Percentiles rank a stretch among this genome's conserved stretches.
Conservation (phyloP, 2,888 invertebrate species). For the Zaprionus lineosus region DNA sequence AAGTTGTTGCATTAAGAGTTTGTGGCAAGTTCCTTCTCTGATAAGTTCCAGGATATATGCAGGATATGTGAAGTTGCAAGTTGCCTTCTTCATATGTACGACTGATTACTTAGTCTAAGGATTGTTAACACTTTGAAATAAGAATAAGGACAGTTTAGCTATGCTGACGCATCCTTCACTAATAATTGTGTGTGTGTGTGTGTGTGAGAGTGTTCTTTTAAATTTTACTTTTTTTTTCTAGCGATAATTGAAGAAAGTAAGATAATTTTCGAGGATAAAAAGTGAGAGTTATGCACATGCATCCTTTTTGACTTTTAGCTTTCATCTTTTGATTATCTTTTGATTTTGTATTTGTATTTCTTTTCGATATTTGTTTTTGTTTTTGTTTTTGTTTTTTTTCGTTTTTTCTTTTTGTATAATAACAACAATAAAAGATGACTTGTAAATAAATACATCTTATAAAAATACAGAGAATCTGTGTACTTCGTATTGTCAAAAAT, state of each 20-base stretch:
- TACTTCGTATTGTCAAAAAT: constrained; percentile 68
- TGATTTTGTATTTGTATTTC: no score
- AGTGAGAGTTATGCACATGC: no score
- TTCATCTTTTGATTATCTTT: no score
- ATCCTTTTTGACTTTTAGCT: no score
- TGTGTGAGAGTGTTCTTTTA: not conserved
- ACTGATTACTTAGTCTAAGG: constrained; percentile 29
- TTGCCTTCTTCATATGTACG: constrained; percentile 29
- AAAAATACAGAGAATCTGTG: constrained; percentile 71
- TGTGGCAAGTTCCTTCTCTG: constrained; percentile 9
- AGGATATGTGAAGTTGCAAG: constrained; percentile 52
- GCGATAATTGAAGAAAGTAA: no score
- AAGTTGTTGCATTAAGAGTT: not conserved
- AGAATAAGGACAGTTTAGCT: constrained; percentile 9
- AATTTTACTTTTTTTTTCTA: no score
- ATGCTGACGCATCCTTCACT: no score
- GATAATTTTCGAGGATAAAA: no score
- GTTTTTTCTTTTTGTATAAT: constrained; percentile 3
- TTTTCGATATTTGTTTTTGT: no score
- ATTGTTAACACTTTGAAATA: constrained; percentile 16
- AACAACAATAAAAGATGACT: constrained; percentile 53
- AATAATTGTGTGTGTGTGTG: not conserved
- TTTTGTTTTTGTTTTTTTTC: constrained; percentile 15
- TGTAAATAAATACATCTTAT: constrained; percentile 69
- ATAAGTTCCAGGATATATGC: constrained; percentile 30